Base-by-base conservation (phyloP, 23 tunicate species). In the Botrylloides violaceus region DNA sequence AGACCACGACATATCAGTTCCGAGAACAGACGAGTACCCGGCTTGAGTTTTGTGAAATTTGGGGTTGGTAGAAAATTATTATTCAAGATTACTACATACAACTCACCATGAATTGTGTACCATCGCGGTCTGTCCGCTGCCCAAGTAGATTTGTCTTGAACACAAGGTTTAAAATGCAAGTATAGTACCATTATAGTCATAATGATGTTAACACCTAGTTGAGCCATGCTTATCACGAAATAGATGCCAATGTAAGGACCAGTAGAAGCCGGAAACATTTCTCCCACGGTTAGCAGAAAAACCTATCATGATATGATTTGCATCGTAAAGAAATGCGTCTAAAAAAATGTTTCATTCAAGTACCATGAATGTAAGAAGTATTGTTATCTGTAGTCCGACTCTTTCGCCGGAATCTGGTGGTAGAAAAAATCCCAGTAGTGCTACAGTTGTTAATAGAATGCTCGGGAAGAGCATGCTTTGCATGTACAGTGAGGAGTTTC, bases 401-500 rank as follows among this genome's bases (percentile, higher is more conserved):
- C 93, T 34, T 47, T 85, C 93, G 56, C 93, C 93, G 27, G 93
- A 85, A 34, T 85, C 84, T 31, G 93, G 93, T 25, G 93, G 93
- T 22, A 85, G 66, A 73, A 78, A 85, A 50, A 85, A 85, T 5
- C 93, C 93, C 31, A 85, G 80, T 19, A 85, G 53, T 32, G 93
- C 93, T 3, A 85, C 93, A 43, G 84, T 79, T 29, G 93, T 85
- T 39, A 85, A 84, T 22, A 79, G 61, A 37, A 85, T 79, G 64
- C 93, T 85, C 15, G 93, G 93, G 61, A 85, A 85, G 65, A 85
- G 84, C 93, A 85, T 85, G 58, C 93, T 85, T 33, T 85, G 93
- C 93, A 85, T 79, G 77, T 85, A 85, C 32, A 85, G 71, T 6
- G 93, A 85, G 2, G 93, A 79, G 53, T 85, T 85, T 31, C 93